These are phyloP conservation scores for Drosophila simulans DNA, from an alignment of 1,140 invertebrate species.

Conservation along the genomic window DNA sequence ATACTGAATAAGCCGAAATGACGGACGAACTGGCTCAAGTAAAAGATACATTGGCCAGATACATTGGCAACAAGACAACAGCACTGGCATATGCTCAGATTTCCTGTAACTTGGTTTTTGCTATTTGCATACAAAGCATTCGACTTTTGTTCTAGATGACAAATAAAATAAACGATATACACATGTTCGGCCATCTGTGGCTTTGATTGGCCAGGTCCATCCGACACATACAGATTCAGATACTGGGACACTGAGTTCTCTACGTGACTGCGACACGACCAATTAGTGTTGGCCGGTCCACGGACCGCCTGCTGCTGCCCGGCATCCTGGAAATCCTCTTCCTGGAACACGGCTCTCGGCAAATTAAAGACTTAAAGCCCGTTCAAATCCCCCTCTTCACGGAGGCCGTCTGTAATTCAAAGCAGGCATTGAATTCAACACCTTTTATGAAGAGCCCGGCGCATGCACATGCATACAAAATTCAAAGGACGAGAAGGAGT, in stretches of 20 bases:
- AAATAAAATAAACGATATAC: conserved; percentile 75
- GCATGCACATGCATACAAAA: conserved; percentile 62
- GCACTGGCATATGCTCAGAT: conserved; percentile 39
- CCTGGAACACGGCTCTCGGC: conserved; percentile 3
- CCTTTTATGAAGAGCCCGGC: conserved; percentile 53
- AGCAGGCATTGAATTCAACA: conserved; percentile 69
- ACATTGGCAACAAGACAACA: neutral
- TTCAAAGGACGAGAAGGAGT: conserved; percentile 12
- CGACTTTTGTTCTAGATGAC: conserved; percentile 73
- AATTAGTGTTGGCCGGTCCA: conserved; percentile 66
- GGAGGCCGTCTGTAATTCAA: conserved; percentile 56
- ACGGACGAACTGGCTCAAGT: conserved; percentile 50
- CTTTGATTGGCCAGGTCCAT: conserved; percentile 46
- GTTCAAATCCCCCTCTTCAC: conserved; percentile 18
- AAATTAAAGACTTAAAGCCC: conserved; percentile 77
- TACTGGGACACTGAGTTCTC: conserved; percentile 15
- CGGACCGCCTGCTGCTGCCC: conserved; percentile 28
- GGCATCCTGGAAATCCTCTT: neutral
- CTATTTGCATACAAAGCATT: conserved; percentile 73
- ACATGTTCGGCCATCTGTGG: conserved; percentile 47
- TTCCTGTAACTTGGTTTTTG: conserved; percentile 35
- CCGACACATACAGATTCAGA: conserved; percentile 24
- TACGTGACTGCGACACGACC: conserved; percentile 78
- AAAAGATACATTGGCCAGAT: conserved; percentile 33
- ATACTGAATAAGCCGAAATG: conserved; percentile 40